These are phyloP conservation scores for Orius laevigatus DNA, from an alignment of 1,140 invertebrate genomes.

Conservation along the genomic window DNA sequence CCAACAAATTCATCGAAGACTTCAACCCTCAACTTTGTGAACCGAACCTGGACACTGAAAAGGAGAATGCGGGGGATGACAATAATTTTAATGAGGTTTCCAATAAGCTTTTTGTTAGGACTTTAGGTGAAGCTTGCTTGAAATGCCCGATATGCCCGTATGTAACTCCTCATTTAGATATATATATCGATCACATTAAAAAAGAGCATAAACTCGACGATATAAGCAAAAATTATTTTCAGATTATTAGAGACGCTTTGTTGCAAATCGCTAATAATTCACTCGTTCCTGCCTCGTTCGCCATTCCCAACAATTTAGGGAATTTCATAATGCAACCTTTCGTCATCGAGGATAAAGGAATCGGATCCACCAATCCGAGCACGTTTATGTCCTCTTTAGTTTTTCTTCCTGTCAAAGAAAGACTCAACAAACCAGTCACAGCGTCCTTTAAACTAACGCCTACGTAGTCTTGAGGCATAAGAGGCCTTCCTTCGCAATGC, in stretches of 20 bases:
- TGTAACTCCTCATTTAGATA: not conserved
- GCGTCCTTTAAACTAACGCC: conserved; percentile 84
- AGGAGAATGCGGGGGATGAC: conserved; percentile 8
- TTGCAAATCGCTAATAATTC: conserved; percentile 20
- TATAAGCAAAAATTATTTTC: conserved; percentile 6
- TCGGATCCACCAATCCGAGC: conserved; percentile 19
- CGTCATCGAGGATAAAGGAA: conserved; percentile 44
- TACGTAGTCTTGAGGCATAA: conserved; percentile 42
- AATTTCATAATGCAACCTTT: conserved; percentile 69
- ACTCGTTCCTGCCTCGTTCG: conserved; percentile 21
- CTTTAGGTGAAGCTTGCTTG: conserved; percentile 3
- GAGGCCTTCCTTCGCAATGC: not conserved
- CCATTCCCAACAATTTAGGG: conserved; percentile 24
- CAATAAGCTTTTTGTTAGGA: not conserved
- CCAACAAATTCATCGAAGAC: no score
- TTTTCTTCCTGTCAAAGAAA: conserved; percentile 75
- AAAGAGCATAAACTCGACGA: conserved; percentile 11
- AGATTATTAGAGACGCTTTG: conserved; percentile 17
- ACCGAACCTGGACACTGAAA: not conserved
- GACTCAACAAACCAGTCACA: conserved; percentile 60
- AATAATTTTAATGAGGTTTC: conserved; percentile 11
- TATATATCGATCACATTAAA: conserved; percentile 4
- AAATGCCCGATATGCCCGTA: conserved; percentile 14
- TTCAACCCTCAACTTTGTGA: not conserved
- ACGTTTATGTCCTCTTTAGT: conserved; percentile 75